A percentile compares a stretch with the other conserved stretches of the same genome.
Evolutionary conservation across 1,140 invertebrate species (phyloP).

Genomic region (Bombus consobrinus): DNA sequence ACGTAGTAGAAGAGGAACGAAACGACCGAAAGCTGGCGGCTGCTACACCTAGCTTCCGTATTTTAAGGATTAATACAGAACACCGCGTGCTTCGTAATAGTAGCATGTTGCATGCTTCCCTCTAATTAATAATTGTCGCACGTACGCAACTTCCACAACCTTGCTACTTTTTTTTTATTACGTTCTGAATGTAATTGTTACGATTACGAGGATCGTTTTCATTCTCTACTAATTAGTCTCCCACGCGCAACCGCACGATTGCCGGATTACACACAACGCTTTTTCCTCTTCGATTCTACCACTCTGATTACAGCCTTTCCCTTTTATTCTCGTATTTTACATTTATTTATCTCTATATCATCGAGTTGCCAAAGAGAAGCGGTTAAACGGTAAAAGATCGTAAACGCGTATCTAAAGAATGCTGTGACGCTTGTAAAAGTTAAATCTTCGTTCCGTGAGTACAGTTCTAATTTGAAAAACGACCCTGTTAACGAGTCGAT

Average conservation of each 20-base stretch:
- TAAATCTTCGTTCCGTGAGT: no score
- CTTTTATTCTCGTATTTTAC: not conserved
- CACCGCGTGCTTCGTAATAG: slow-evolving; percentile 15
- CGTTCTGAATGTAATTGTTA: slow-evolving; percentile 12
- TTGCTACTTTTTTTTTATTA: slow-evolving; percentile 15
- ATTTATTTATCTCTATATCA: not conserved
- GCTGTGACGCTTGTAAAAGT: no score
- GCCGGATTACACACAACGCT: not conserved
- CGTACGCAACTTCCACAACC: not conserved
- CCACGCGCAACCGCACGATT: not conserved
- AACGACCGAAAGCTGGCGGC: not conserved
- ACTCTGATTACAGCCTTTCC: not conserved
- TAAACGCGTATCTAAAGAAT: no score
- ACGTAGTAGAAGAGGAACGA: no score
- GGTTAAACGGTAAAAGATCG: no score
- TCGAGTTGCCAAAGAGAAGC: no score
- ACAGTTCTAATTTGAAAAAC: no score
- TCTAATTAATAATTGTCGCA: slow-evolving; percentile 47
- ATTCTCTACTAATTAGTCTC: slow-evolving; percentile 23
- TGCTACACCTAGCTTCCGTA: slow-evolving; percentile 1
- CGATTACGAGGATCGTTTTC: slow-evolving; percentile 18
- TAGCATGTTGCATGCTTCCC: slow-evolving; percentile 27
- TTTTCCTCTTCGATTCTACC: not conserved
- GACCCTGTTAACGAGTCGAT: no score
- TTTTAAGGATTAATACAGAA: slow-evolving; percentile 31